Evolutionary conservation across 1,140 invertebrate genomes (phyloP).

Genomic region (Zaprionus ghesquierei): DNA sequence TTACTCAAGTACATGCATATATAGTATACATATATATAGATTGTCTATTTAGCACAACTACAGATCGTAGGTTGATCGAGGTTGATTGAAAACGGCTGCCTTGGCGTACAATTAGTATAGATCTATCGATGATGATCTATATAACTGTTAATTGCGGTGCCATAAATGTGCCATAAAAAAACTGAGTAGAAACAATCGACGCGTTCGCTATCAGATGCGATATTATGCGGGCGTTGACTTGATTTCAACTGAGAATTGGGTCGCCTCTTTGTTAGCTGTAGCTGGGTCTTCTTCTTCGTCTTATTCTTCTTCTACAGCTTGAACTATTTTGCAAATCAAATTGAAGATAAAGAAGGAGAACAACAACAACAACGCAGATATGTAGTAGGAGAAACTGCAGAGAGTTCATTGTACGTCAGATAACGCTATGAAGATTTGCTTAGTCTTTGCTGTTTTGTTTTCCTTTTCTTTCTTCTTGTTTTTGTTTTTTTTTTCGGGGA

Average conservation of each 20-base stretch:
- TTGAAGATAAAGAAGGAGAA: slow-evolving; percentile 8
- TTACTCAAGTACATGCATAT: neutral
- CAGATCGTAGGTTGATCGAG: slow-evolving; percentile 14
- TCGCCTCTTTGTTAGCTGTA: slow-evolving; percentile 23
- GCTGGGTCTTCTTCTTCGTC: neutral
- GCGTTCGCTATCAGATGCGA: neutral
- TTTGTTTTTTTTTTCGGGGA: neutral
- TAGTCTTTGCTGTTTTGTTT: neutral
- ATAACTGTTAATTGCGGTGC: slow-evolving; percentile 50
- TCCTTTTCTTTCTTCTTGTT: neutral
- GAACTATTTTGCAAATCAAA: slow-evolving; percentile 58
- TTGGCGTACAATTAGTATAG: slow-evolving; percentile 43
- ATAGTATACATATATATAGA: neutral
- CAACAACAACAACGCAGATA: slow-evolving; percentile 11
- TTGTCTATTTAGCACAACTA: neutral
- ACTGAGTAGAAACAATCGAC: slow-evolving; percentile 6
- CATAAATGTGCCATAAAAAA: slow-evolving; percentile 36
- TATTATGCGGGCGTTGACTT: slow-evolving; percentile 43
- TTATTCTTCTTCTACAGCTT: too few species aligned
- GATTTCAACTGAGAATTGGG: slow-evolving; percentile 35
- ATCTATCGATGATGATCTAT: slow-evolving; percentile 19
- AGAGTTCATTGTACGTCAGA: neutral
- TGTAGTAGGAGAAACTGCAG: neutral
- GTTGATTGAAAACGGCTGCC: slow-evolving; percentile 26
- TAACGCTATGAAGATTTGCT: neutral